Base-by-base conservation (phyloP, 1,140 invertebrate genomes). In the Parapsyche elsis region DNA sequence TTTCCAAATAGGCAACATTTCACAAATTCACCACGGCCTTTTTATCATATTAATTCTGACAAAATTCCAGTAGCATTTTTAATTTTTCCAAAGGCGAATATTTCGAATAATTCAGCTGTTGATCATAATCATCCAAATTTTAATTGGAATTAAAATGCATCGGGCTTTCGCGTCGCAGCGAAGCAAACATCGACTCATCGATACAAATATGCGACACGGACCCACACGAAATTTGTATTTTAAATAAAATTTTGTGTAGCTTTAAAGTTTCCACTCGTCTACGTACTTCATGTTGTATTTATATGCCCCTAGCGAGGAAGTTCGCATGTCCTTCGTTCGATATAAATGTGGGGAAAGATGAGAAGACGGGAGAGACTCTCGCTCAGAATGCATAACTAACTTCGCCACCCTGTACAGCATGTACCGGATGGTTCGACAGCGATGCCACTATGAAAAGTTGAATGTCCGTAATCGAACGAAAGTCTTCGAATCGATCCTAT, bases 391-490 rank as follows among this genome's bases (percentile, higher is more conserved):
- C 73, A 71, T 81, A 81, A 81, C 53, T 57, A 24, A 49, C 73
- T 79, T 59, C 44, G 44, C 24, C 12, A 30, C 24, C 21, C 64
- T 67, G 64, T 67, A 67, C 24, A 67, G 5, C n/a, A 12, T 67
- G 24, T 67, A 26, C 49, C 49, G 49, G 14, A 67, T 23, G 61
- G 19, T 21, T 21, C 61, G 21, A 71, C 26, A 23, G 38, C 16
- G n/a, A 16, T 45, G n/a, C 38, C 16, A 73, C 64, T 78, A 82
- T 70, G 77, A 82, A 80, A 82, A 82, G 78, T 82, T 82, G 67
- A 75, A 80, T 79, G 78, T 73, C 46, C 73, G 76, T 82, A 71
- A 80, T 80, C 81, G 74, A 77, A 77, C 23, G 70, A 80, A 73
- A 80, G 26, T 80, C 74, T 79, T 79, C 67, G 64, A 76, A 82